Base-by-base conservation (phyloP, 2,113 vertebrate species). In the Furnarius figulus region DNA sequence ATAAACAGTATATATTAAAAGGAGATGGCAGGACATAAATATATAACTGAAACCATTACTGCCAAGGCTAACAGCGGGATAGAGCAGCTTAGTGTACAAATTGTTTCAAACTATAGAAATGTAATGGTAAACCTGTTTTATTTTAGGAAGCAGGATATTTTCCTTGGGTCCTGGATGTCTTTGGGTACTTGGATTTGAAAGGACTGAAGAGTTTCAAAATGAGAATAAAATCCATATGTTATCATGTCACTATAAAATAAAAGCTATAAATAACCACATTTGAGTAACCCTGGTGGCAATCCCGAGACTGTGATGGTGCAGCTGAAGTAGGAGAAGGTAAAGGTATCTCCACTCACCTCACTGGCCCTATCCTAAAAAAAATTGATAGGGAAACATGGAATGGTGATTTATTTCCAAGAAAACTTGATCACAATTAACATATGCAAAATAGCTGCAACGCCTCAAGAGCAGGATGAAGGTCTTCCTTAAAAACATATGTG, bases 11-110 rank as follows among this genome's bases (percentile, higher is more conserved):
- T 87, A 56, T 89, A 92, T 95, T 95, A 92, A 96, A 95, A 95
- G n/a, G 92, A 85, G 83, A 78, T 95, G 90, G 88, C 95, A 94
- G 90, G 93, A 87, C 92, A 90, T 96, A 93, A 96, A 96, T 94
- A 89, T 28, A 58, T 85, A 87, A 74, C 76, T 61, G 84, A 58
- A 92, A 24, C 53, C 76, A 89, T 93, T 95, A 70, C 90, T 97
- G 93, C 93, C 92, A 96, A 97, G 86, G 73, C 88, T 82, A 96
- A 92, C 92, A 95, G 92, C 37, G 4, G 92, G 95, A 73, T 47
- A 70, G 65, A 95, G 77, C 65, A 89, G 83, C 88, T 89, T 82
- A 87, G 86, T 75, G 88, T 80, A 92, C 90, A 97, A 95, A 94
- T 88, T 84, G 88, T 95, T 88, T 96, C 93, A 81, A 72, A 92